A percentile compares a stretch with the other conserved stretches of the same genome.
phyloP scores from a whole-genome alignment of 1,140 invertebrate species.

The Hypsibius dujardini region DNA sequence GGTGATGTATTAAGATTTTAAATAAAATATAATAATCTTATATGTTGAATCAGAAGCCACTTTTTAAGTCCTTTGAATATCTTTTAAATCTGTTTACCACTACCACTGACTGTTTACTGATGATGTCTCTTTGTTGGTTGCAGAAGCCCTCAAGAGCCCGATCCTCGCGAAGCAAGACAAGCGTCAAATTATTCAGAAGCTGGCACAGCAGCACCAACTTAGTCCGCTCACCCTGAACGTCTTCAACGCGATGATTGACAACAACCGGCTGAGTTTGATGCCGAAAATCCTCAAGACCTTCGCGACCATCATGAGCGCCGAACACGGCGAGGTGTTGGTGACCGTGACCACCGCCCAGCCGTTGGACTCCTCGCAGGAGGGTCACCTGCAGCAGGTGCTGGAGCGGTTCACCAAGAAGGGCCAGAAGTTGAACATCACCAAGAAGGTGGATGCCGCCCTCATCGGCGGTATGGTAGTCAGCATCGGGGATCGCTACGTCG shows the following conservation, averaged over 20 bases:
- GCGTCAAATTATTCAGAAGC: slow-evolving; percentile 28
- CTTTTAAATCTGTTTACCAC: too few species aligned
- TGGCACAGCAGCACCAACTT: slow-evolving; percentile 35
- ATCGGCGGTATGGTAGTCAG: slow-evolving; percentile 91
- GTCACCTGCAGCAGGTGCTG: slow-evolving; percentile 61
- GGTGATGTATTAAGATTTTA: too few species aligned
- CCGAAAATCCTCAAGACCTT: slow-evolving; percentile 60
- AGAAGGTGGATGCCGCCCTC: slow-evolving; percentile 69
- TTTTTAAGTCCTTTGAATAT: too few species aligned
- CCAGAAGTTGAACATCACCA: slow-evolving; percentile 56
- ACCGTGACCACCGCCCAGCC: slow-evolving; percentile 77
- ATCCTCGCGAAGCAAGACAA: slow-evolving; percentile 53
- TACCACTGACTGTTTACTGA: too few species aligned
- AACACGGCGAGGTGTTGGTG: slow-evolving; percentile 68
- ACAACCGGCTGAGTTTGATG: slow-evolving; percentile 67
- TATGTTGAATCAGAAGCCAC: too few species aligned
- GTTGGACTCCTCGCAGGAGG: slow-evolving; percentile 55
- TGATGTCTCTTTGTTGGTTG: too few species aligned
- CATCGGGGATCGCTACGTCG: slow-evolving; percentile 89
- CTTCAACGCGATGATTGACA: slow-evolving; percentile 70
- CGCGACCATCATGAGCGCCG: slow-evolving; percentile 74
- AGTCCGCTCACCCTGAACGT: slow-evolving; percentile 59
- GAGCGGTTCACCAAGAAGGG: slow-evolving; percentile 63
- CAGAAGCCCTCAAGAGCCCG: slow-evolving; percentile 65
- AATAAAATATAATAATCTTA: too few species aligned